Evolutionary conservation across 2,888 invertebrate genomes (phyloP).

Genomic region (Leptopilina myrica): DNA sequence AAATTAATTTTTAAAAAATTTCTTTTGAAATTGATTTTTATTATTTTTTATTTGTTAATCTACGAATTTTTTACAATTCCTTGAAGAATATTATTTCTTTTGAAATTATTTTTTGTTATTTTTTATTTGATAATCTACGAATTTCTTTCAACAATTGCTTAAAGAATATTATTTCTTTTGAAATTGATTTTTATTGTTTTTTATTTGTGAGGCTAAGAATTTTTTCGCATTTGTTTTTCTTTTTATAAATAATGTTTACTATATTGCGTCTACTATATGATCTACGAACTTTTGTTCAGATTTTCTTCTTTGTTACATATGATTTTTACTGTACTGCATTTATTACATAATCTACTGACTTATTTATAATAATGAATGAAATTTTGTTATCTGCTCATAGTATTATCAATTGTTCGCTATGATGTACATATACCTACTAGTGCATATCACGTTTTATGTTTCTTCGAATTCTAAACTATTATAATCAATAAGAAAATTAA

Average conservation of each 20-base stretch:
- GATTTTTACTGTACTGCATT: neutral
- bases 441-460: neutral
- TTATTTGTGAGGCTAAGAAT: neutral
- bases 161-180: constrained; percentile 8
- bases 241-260: neutral
- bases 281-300: neutral
- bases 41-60: neutral
- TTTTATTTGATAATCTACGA: neutral
- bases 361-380: neutral
- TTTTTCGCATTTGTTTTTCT: neutral
- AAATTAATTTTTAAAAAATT: neutral
- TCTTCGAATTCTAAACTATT: neutral
- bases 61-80: neutral
- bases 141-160: neutral
- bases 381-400: neutral
- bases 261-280: neutral
- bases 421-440: too few species aligned
- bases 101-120: constrained; percentile 5
- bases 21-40: constrained; percentile 3
- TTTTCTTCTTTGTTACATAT: neutral
- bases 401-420: constrained; percentile 1
- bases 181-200: constrained; percentile 11
- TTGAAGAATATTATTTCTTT: constrained; percentile 14
- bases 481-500: neutral
- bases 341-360: neutral